Evolutionary conservation across 1,140 invertebrate species (phyloP).

Genomic region (Drosophila triauraria): DNA sequence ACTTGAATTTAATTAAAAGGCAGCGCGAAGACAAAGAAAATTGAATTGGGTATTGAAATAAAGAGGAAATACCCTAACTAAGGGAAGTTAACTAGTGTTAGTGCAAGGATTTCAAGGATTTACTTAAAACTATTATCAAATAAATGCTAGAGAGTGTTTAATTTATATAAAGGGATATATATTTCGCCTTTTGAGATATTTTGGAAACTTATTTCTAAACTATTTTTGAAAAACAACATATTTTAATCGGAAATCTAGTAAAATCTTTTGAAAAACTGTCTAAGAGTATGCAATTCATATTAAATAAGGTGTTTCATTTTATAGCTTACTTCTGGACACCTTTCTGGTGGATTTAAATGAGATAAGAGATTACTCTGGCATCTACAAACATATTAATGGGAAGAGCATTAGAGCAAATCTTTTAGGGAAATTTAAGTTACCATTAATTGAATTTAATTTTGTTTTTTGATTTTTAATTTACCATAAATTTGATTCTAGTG

Average conservation of each 20-base stretch:
- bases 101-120: not conserved
- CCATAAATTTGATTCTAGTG: too few relatives aligned
- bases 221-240: not conserved
- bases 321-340: too few relatives aligned
- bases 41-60: constrained; percentile 18
- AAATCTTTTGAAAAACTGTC: too few relatives aligned
- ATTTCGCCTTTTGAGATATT: too few relatives aligned
- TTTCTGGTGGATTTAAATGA: not conserved
- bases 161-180: not conserved
- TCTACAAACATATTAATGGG: too few relatives aligned
- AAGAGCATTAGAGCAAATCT: not conserved
- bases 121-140: not conserved
- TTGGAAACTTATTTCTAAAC: not conserved
- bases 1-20: constrained; percentile 80
- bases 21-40: constrained; percentile 43
- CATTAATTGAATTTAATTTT: too few relatives aligned
- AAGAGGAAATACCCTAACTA: constrained; percentile 32
- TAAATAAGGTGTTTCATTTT: not conserved
- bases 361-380: too few relatives aligned
- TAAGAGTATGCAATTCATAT: too few relatives aligned
- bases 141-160: not conserved
- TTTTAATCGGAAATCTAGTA: fast-evolving
- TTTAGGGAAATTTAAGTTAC: not conserved
- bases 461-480: too few relatives aligned
- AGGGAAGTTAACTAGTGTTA: not conserved